Percentiles rank a stretch among this genome's conserved stretches.
Conservation (phyloP, 2,797 vertebrate genomes). For the Fistularia commersonii region DNA sequence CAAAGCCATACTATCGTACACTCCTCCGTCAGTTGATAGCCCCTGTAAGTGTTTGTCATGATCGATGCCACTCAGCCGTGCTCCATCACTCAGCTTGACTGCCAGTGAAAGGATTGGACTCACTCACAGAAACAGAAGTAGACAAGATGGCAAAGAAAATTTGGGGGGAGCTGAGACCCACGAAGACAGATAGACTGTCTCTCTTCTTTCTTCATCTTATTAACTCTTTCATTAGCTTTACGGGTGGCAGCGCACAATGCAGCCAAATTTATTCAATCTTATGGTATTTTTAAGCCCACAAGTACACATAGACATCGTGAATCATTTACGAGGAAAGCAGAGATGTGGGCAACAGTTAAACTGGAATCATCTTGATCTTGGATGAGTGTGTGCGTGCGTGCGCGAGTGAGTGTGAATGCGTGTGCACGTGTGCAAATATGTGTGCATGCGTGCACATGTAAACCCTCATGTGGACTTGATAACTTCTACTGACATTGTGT, state of each 20-base stretch:
- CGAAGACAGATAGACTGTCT: slow-evolving; percentile 52
- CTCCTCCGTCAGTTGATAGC: slow-evolving; percentile 40
- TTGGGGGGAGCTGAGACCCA: slow-evolving; percentile 35
- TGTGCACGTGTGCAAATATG: slow-evolving; percentile 23
- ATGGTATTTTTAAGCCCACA: slow-evolving; percentile 46
- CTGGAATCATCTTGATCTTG: slow-evolving; percentile 43
- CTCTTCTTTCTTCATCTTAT: slow-evolving; percentile 31
- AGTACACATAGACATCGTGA: slow-evolving; percentile 68
- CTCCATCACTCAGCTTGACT: slow-evolving; percentile 59
- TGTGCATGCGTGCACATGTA: slow-evolving; percentile 35
- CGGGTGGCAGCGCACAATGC: slow-evolving; percentile 48
- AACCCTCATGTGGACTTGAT: slow-evolving; percentile 70
- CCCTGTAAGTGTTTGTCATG: slow-evolving; percentile 51
- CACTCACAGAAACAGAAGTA: slow-evolving; percentile 52
- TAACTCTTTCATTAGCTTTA: slow-evolving; percentile 60
- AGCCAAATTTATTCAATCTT: slow-evolving; percentile 48
- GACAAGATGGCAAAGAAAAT: slow-evolving; percentile 53
- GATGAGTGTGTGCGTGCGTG: slow-evolving; percentile 25
- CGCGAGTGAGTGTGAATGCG: slow-evolving; percentile 22
- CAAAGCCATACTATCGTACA: slow-evolving; percentile 36
- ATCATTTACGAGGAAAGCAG: slow-evolving; percentile 71
- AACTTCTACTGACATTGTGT: slow-evolving; percentile 72
- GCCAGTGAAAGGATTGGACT: slow-evolving; percentile 54
- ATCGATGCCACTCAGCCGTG: slow-evolving; percentile 54
- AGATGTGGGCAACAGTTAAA: slow-evolving; percentile 65